Evolutionary conservation across 2,797 vertebrate genomes (phyloP), one percentile per base, ranked within the genome.

Genomic region (Sphenopsis melanotis): DNA sequence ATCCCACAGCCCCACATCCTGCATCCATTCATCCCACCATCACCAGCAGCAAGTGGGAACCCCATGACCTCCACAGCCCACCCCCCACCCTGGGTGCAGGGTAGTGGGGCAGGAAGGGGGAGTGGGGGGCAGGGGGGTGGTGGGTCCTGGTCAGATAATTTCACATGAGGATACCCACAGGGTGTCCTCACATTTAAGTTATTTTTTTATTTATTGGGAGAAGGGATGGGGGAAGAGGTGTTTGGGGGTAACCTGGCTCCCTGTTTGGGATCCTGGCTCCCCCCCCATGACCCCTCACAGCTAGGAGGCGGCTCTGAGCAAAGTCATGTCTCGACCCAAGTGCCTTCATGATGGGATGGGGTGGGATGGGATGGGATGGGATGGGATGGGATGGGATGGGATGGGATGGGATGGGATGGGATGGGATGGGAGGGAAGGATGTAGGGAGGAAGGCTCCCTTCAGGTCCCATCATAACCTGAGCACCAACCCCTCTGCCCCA

Each of bases 151-250:
- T 66, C 91, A 70, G 88, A 88, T 37, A 65, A 82, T 95, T 93
- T 79, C 80, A 79, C 8, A 4, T 53, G 53, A 84, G 42, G 64
- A 41, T 49, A 63, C 57, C 29, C 23, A 12, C 1, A 0, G 42
- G 72, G 69, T 21, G 1, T 16, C 74, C 69, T 74, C 74, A 61
- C 29, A 11, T 41, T 71, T 95, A 93, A 93, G 59, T 95, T 93
- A 95, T 92, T 93, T 79, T 79, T 80, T 83, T 95, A 93, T 95
- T 93, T 95, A 93, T 93, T 87, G 78, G 56, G 57, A 81, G 56
- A 82, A 52, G 53, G 71, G 42, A 20, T 15, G 34, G 37, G 27
- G 15, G 27, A 71, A 52, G 39, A 49, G 46, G 29, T 70, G 44
- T 57, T 50, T 14, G 17, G 29, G 44, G 44, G 30, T 50, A 59